Evolutionary conservation across 1,140 invertebrate species (phyloP).

Genomic region (Hirudo medicinalis): DNA sequence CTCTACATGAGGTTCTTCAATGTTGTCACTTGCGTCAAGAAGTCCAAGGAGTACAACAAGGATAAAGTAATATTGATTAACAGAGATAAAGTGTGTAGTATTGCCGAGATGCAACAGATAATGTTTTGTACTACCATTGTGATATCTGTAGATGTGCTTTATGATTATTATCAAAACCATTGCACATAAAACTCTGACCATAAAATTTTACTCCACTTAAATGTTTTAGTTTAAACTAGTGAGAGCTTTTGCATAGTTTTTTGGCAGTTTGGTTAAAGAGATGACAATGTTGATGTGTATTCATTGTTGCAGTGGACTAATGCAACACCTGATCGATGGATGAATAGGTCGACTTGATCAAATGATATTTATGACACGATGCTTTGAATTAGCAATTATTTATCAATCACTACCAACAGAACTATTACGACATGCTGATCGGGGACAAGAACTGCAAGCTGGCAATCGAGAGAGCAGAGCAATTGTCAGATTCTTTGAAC

Average conservation of each 20-base stretch:
- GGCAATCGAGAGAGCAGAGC: constrained; percentile 37
- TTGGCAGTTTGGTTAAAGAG: no score
- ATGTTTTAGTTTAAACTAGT: no score
- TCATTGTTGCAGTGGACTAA: no score
- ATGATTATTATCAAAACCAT: no score
- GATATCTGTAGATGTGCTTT: no score
- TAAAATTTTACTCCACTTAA: no score
- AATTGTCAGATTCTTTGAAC: constrained; percentile 48
- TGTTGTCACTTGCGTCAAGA: constrained; percentile 38
- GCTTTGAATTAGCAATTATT: constrained; percentile 20
- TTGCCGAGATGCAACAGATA: no score
- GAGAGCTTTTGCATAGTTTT: no score
- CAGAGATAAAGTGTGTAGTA: no score
- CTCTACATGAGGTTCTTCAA: constrained; percentile 56
- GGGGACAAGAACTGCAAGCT: constrained; percentile 44
- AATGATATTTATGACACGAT: constrained; percentile 32
- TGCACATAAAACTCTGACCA: no score
- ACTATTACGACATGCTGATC: constrained; percentile 46
- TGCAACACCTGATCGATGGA: not conserved
- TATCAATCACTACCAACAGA: constrained; percentile 31
- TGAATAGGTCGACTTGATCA: constrained; percentile 41
- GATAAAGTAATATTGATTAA: constrained; percentile 27
- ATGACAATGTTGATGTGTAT: no score
- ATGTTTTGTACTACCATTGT: no score
- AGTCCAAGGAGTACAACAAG: constrained; percentile 32